Evolutionary conservation across 2,888 invertebrate genomes (phyloP).

Genomic region (Mimachlamys varia): DNA sequence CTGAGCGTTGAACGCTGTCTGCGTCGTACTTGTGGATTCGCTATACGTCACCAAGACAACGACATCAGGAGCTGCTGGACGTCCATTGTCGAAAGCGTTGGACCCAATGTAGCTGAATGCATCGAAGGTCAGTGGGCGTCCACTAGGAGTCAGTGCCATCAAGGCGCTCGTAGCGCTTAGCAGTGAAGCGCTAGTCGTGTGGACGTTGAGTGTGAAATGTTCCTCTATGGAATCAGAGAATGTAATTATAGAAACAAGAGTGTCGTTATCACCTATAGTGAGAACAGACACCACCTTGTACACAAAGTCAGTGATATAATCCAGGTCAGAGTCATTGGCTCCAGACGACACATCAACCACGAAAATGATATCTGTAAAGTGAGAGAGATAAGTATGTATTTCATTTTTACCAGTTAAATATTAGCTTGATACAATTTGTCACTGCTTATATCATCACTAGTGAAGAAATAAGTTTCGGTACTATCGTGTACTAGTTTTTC

Average conservation of each 20-base stretch:
- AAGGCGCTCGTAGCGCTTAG: not conserved
- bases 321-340: not conserved
- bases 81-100: slow-evolving; percentile 1
- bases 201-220: not conserved
- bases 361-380: not conserved
- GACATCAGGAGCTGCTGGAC: not conserved
- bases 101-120: not conserved
- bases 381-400: not conserved
- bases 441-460: no score
- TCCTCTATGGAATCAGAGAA: not conserved
- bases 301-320: slow-evolving; percentile 4
- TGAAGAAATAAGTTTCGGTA: no score
- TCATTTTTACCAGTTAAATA: no score
- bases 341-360: not conserved
- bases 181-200: not conserved
- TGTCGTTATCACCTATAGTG: not conserved
- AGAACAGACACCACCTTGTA: not conserved
- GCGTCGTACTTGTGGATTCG: not conserved
- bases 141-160: not conserved
- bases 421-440: no score
- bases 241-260: not conserved
- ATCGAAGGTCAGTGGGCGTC: not conserved
- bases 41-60: not conserved
- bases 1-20: not conserved
- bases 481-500: no score